These are phyloP conservation scores for Atrichornis clamosus DNA, from an alignment of 2,113 vertebrate genomes.

Conservation along the genomic window DNA sequence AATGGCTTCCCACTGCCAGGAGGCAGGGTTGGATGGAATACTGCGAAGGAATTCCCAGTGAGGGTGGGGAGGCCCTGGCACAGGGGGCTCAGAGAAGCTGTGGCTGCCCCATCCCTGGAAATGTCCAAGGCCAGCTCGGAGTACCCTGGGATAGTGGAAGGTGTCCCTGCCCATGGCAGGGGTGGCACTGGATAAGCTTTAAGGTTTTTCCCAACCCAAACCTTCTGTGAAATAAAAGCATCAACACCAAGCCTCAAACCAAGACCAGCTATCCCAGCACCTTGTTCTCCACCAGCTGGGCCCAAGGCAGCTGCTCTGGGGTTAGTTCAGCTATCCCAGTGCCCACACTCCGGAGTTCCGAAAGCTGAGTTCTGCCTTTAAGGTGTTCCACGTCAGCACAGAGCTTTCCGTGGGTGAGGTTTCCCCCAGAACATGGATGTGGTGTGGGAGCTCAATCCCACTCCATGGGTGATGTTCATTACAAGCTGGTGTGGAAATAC, in stretches of 20 bases:
- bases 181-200: fast-evolving
- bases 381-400: background rate
- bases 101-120: background rate
- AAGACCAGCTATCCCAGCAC: background rate
- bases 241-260: background rate
- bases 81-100: background rate
- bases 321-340: background rate
- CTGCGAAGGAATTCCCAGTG: background rate
- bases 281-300: background rate
- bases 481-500: fast-evolving
- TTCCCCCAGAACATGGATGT: too few relatives aligned
- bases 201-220: too few relatives aligned
- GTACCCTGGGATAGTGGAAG: background rate
- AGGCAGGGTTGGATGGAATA: fast-evolving
- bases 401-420: fast-evolving
- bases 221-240: background rate
- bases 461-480: fast-evolving
- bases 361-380: background rate
- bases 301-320: background rate
- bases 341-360: too few relatives aligned
- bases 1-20: background rate
- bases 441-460: fast-evolving
- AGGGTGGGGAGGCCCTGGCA: background rate
- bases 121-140: background rate
- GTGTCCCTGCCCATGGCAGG: background rate